Base-by-base conservation (phyloP, 1,140 invertebrate species). In the Schlechtendalia chinensis region DNA sequence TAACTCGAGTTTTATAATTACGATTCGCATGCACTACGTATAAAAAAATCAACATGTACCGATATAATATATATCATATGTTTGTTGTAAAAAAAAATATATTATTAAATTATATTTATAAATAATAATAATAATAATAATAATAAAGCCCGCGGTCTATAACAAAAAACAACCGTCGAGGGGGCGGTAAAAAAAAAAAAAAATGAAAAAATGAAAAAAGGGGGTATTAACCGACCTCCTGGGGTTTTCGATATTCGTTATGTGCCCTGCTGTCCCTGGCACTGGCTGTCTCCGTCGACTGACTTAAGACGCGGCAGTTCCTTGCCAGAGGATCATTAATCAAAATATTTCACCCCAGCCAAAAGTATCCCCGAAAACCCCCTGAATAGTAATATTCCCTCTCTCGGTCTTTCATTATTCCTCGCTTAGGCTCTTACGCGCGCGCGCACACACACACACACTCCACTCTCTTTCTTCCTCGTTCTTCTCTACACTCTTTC, bases 211-310 rank as follows among this genome's bases (percentile, higher is more conserved):
- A n/a, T n/a, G n/a, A n/a, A n/a, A 77, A 61, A 77, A 77, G 74
- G 56, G 74, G 75, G 75, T 79, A 61, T 79, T 79, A 79, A 79
- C 75, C 75, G 75, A 79, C 75, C 75, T 61, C 75, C 75, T 59
- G 75, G 75, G 75, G 56, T 79, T 79, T 79, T 79, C 75, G 75
- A 79, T 79, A 79, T 79, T 79, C 75, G 75, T 79, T 79, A 63
- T 79, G 75, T 63, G 58, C 58, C 22, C 75, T 63, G 75, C 75
- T 63, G 75, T 79, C 75, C 75, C 75, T 79, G 75, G 75, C 75
- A 79, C 75, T 79, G 39, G 75, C 58, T 79, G 75, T 79, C 75
- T 79, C 75, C 75, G 75, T 50, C 75, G 39, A 79, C 75, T 79
- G 56, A 79, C 75, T 79, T 77, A 79, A 79, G 75, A 79, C 75